Evolutionary conservation across 2,888 invertebrate genomes (phyloP), one percentile per base, ranked within the genome.

Genomic region (Hypena proboscidalis): DNA sequence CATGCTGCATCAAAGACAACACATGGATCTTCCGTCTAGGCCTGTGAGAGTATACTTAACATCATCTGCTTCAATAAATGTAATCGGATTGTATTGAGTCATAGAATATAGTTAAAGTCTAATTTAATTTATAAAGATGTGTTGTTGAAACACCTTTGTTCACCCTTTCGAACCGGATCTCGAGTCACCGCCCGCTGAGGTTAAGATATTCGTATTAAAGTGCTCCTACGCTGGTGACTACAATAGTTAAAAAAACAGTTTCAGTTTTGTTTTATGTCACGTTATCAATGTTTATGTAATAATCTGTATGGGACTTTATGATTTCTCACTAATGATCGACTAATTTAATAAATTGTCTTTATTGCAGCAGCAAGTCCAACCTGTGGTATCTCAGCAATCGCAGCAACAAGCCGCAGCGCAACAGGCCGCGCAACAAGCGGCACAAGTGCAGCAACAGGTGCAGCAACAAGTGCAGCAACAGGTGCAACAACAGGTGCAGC

Each of bases 1-100:
- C 47, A 93, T 95, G 88, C 86, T 96, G 40, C 96, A 96, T 76
- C 96, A 96, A 81, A 91, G 96, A 40, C 96, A 96, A 69, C 96
- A 96, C 81, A 94, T 94, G 94, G 94, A 94, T 66, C 86, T 93
- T 17, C 92, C 92, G 21, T 90, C 92, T 0, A 91, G 92, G 70
- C 91, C 74, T 73, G 88, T 88, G 8, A 73, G 72, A 60, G 13
- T 21, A 14, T 17, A 1, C 5, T 23, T 7, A 9, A 39, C 9
- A 20, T 1, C 8, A 20, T 19, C 13, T 20, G 9, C 11, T 20
- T 19, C 20, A 26, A 14, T 19, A 26, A 26, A 25, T 35, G 26
- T 26, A n/a, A n/a, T n/a, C n/a, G n/a, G n/a, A n/a, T n/a, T n/a
- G n/a, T n/a, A n/a, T n/a, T n/a, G n/a, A n/a, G n/a, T n/a, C n/a